Percentiles rank a stretch among this genome's conserved stretches.
phyloP scores from a whole-genome alignment of 2,797 vertebrate genomes.

The Anolis apletophallus region DNA sequence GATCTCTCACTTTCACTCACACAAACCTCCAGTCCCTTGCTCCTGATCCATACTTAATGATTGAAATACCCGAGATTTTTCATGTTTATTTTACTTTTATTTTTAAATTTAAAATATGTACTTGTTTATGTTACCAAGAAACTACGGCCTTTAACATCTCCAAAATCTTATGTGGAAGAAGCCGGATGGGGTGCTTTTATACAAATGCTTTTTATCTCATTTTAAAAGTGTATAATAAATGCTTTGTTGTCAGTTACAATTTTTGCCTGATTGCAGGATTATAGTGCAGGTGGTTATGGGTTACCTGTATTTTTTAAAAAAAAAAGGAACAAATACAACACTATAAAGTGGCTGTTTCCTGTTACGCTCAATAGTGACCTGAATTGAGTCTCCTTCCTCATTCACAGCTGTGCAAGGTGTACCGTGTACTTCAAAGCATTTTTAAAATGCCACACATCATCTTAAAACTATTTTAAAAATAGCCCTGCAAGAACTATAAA shows the following conservation, averaged over 20 bases:
- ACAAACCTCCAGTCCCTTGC: too few species aligned
- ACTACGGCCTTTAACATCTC: background rate
- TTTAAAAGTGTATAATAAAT: background rate
- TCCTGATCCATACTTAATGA: too few species aligned
- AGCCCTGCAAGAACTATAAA: background rate
- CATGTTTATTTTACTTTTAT: background rate
- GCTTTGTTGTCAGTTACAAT: background rate
- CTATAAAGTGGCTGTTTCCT: background rate
- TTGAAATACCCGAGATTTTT: background rate
- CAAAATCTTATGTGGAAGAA: background rate
- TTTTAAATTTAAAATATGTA: background rate
- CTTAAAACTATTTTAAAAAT: background rate
- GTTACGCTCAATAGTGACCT: background rate
- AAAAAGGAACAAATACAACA: background rate
- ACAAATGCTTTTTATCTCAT: too few species aligned
- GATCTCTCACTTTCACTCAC: too few species aligned
- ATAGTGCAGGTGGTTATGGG: background rate
- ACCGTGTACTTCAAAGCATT: background rate
- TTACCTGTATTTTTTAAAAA: too few species aligned
- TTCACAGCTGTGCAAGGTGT: background rate
- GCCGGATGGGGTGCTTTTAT: background rate
- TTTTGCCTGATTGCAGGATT: background rate
- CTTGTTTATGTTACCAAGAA: background rate
- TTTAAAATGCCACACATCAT: background rate
- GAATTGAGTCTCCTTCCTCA: too few species aligned